These are phyloP conservation scores for Anableps anableps DNA, from an alignment of 2,797 vertebrate species.

Conservation along the genomic window DNA sequence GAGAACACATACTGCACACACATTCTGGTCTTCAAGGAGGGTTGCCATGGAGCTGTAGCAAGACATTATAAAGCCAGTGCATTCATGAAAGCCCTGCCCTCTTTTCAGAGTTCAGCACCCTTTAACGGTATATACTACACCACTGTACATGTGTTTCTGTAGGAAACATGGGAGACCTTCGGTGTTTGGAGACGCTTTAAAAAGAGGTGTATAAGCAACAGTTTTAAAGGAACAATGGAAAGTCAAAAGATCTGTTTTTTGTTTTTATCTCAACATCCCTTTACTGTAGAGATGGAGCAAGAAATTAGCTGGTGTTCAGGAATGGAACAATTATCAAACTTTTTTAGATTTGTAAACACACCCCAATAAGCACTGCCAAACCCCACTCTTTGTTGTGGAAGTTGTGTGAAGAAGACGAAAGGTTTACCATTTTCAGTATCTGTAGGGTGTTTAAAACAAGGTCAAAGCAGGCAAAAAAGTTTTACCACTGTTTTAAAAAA, in stretches of 20 bases:
- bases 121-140: slow-evolving; percentile 21
- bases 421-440: no score
- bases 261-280: background rate
- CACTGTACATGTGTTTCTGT: background rate
- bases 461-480: no score
- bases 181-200: slow-evolving; percentile 18
- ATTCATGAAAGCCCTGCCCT: slow-evolving; percentile 62
- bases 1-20: slow-evolving; percentile 21
- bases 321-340: background rate
- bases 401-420: background rate
- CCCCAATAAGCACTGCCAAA: background rate
- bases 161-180: background rate
- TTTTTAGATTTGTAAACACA: background rate
- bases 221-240: slow-evolving; percentile 25
- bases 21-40: slow-evolving; percentile 68
- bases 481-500: no score
- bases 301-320: background rate
- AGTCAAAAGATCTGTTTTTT: slow-evolving; percentile 9
- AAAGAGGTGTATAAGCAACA: slow-evolving; percentile 28
- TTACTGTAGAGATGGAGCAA: background rate
- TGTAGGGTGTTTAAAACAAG: no score
- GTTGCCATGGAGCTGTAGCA: slow-evolving; percentile 67
- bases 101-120: slow-evolving; percentile 72
- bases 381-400: background rate
- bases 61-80: slow-evolving; percentile 66